phyloP scores from a whole-genome alignment of 37 sponge, comb jelly and placozoan genomes.

The Theonella swinhoei region DNA sequence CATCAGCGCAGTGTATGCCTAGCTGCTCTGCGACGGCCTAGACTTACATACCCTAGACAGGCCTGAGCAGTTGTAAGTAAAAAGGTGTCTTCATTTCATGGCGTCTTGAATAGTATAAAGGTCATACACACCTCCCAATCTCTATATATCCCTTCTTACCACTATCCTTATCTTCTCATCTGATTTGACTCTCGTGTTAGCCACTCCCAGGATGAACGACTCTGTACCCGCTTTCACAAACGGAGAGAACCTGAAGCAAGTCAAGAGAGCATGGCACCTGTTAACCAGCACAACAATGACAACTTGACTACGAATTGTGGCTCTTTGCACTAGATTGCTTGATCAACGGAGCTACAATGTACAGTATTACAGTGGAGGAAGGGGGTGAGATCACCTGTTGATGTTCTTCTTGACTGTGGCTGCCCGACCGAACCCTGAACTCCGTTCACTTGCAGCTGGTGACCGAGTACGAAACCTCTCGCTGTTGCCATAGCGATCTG shows the following conservation, averaged over 20 bases:
- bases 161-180: conserved; percentile 57
- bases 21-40: too few relatives aligned
- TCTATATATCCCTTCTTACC: conserved; percentile 15
- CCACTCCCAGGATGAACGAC: conserved; percentile 75
- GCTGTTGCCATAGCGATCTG: conserved; percentile 2
- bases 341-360: neutral
- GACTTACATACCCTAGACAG: too few relatives aligned
- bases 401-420: conserved; percentile 86
- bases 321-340: neutral
- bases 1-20: too few relatives aligned
- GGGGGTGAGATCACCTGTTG: conserved; percentile 62
- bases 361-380: neutral
- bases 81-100: too few relatives aligned
- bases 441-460: conserved; percentile 9
- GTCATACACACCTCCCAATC: neutral
- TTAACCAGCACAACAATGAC: neutral
- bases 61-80: too few relatives aligned
- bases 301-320: neutral
- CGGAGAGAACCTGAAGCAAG: conserved; percentile 78
- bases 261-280: neutral
- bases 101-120: too few relatives aligned
- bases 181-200: conserved; percentile 4
- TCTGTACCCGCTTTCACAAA: conserved; percentile 96
- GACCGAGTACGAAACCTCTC: neutral
- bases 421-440: conserved; percentile 27